phyloP scores from a whole-genome alignment of 2,113 vertebrate genomes.

The Chiloscyllium plagiosum region DNA sequence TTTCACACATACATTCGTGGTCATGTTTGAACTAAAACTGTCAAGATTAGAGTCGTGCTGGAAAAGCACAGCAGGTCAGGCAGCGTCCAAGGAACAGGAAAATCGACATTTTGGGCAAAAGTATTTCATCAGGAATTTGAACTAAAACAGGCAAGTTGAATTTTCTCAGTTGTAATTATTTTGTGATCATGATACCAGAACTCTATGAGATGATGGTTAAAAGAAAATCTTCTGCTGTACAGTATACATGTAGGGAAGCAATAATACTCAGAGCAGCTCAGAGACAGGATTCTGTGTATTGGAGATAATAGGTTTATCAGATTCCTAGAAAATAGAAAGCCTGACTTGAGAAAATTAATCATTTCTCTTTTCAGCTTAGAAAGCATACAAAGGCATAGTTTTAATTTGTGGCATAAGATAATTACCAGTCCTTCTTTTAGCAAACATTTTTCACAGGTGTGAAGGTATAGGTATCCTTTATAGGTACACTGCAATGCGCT shows the following conservation, averaged over 20 bases:
- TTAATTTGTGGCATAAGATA: neutral
- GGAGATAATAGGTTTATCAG: neutral
- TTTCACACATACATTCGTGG: neutral
- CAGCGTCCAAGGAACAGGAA: too few species aligned
- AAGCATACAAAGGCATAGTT: neutral
- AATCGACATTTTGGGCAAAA: too few species aligned
- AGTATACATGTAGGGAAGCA: neutral
- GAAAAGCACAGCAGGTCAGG: too few species aligned
- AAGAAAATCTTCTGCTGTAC: neutral
- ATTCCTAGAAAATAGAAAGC: neutral
- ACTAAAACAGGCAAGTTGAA: neutral
- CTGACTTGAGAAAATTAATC: neutral
- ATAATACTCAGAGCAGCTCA: neutral
- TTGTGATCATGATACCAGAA: neutral
- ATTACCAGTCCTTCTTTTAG: neutral
- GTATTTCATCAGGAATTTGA: neutral
- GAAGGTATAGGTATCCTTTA: neutral
- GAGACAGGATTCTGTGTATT: neutral
- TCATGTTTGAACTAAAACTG: neutral
- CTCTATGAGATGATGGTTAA: neutral
- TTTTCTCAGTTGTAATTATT: neutral
- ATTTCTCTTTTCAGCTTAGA: neutral
- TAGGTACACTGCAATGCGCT: neutral
- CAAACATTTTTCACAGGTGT: neutral
- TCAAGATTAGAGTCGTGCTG: too few species aligned